phyloP scores from a whole-genome alignment of 2,888 invertebrate genomes.

The Drosophila multiciliata region DNA sequence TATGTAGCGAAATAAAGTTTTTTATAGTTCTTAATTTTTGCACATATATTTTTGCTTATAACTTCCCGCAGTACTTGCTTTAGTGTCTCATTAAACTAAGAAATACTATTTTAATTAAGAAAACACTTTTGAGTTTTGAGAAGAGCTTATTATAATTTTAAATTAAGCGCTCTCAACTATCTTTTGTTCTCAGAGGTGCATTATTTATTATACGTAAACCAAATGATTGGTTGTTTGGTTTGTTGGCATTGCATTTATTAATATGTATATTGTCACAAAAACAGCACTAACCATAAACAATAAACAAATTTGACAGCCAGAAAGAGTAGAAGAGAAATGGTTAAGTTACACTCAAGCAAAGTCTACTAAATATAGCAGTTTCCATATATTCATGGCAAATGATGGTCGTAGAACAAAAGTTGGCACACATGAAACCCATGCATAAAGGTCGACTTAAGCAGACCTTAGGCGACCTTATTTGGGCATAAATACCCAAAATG shows the following conservation, averaged over 20 bases:
- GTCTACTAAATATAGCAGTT: constrained; percentile 64
- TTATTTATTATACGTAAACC: neutral
- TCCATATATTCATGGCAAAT: constrained; percentile 78
- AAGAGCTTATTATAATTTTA: neutral
- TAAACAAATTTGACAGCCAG: constrained; percentile 30
- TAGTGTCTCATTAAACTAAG: neutral
- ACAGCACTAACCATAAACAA: constrained; percentile 28
- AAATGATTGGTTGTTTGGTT: neutral
- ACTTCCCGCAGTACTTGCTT: neutral
- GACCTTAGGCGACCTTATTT: constrained; percentile 34
- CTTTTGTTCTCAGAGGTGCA: neutral
- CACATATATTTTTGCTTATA: neutral
- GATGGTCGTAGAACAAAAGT: constrained; percentile 68
- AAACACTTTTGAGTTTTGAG: neutral
- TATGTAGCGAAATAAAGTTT: neutral
- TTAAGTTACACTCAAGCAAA: constrained; percentile 18
- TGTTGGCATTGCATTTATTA: constrained; percentile 5
- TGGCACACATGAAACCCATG: constrained; percentile 58
- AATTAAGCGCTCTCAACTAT: neutral
- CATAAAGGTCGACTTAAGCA: constrained; percentile 71
- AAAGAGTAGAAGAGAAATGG: neutral
- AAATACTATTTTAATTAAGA: neutral
- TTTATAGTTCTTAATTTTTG: neutral
- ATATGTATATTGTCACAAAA: constrained; percentile 1
- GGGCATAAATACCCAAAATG: constrained; percentile 16